Evolutionary conservation across 2,113 vertebrate genomes (phyloP).

Genomic region (Elephas maximus): DNA sequence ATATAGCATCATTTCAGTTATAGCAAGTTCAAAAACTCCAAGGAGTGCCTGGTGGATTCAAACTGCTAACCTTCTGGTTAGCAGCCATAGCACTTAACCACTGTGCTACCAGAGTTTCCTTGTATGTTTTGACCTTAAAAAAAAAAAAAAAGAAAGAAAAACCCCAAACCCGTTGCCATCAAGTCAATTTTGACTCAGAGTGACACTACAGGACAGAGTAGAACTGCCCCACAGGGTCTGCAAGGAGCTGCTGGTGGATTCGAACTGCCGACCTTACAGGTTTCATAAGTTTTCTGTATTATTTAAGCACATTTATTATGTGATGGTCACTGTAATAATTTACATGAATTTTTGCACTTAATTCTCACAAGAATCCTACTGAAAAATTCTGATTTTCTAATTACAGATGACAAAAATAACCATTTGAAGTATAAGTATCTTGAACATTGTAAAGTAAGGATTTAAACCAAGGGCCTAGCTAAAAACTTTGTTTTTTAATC

Average conservation of each 20-base stretch:
- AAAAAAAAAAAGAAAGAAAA: too few relatives aligned
- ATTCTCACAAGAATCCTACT: not conserved
- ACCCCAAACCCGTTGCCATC: too few relatives aligned
- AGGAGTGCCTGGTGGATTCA: too few relatives aligned
- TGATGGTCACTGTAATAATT: not conserved
- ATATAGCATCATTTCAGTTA: not conserved
- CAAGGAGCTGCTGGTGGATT: too few relatives aligned
- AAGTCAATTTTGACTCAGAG: too few relatives aligned
- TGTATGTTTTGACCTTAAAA: not conserved
- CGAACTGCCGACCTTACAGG: not conserved
- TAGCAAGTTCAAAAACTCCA: not conserved
- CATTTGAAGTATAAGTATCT: not conserved
- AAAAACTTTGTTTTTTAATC: not conserved
- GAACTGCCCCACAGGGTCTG: too few relatives aligned
- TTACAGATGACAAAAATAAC: not conserved
- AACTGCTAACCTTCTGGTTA: too few relatives aligned
- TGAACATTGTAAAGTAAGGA: not conserved
- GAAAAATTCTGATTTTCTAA: not conserved
- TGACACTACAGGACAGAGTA: too few relatives aligned
- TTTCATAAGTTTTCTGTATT: not conserved
- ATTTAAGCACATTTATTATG: not conserved
- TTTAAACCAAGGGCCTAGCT: not conserved
- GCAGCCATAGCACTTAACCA: too few relatives aligned
- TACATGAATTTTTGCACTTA: not conserved
- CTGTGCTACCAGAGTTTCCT: not conserved